Conservation (phyloP, 2,797 vertebrate species). For the Alosa sapidissima region DNA sequence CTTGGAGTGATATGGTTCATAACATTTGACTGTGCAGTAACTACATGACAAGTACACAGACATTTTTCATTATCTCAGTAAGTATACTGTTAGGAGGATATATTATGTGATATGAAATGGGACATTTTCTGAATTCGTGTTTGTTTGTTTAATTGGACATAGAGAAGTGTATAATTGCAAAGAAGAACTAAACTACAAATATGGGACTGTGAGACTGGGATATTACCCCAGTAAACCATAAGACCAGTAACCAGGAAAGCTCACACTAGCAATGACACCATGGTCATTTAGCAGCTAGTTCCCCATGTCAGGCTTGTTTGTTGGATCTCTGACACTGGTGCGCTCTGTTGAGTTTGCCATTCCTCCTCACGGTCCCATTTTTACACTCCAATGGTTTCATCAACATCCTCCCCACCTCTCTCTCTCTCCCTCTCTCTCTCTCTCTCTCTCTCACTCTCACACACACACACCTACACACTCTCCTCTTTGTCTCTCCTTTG, state of each 20-base stretch:
- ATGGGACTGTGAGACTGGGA: neutral
- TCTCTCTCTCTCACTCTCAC: neutral
- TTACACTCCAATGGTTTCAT: neutral
- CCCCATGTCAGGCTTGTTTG: slow-evolving; percentile 9
- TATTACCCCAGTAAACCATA: neutral
- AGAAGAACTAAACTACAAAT: neutral
- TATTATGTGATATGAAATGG: neutral
- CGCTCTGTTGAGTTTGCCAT: slow-evolving; percentile 5
- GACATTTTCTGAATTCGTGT: neutral
- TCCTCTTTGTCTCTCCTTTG: neutral
- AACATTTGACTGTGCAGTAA: neutral
- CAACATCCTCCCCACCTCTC: neutral
- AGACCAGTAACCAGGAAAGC: neutral
- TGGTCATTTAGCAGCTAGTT: slow-evolving; percentile 12
- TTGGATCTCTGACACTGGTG: neutral
- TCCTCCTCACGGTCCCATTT: neutral
- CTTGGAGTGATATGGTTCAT: neutral
- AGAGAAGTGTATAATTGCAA: too few species aligned
- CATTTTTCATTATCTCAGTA: neutral
- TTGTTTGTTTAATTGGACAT: neutral
- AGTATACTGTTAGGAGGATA: neutral
- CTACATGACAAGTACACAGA: neutral
- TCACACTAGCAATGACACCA: neutral
- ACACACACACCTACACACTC: too few species aligned
- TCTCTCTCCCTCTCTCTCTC: neutral